Conservation (phyloP, 1,140 invertebrate genomes). For the Ridgeia piscesae region DNA sequence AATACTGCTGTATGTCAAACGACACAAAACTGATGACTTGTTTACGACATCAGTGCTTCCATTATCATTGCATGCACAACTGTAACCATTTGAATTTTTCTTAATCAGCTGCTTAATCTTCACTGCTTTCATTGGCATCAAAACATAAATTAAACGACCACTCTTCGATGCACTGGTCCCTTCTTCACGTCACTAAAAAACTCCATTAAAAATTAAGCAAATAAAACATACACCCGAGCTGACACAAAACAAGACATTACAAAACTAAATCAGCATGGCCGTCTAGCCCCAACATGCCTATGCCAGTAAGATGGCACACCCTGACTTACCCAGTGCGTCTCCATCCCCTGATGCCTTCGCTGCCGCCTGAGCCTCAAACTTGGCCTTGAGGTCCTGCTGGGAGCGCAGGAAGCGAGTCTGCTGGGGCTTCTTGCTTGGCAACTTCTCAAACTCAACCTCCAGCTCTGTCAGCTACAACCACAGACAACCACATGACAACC, state of each 20-base stretch:
- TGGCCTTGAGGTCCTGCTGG: slow-evolving; percentile 69
- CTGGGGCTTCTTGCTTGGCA: slow-evolving; percentile 68
- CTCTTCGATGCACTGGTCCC: not conserved
- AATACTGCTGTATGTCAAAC: not conserved
- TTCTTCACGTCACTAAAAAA: no score
- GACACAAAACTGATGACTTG: not conserved
- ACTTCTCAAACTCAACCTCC: slow-evolving; percentile 82
- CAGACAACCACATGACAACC: not conserved
- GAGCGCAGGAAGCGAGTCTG: slow-evolving; percentile 83
- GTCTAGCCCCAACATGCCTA: no score
- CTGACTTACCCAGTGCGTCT: not conserved
- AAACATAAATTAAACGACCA: not conserved
- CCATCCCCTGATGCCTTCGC: slow-evolving; percentile 51
- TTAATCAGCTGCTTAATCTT: not conserved
- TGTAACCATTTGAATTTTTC: not conserved
- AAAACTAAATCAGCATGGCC: no score
- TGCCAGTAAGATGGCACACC: not conserved
- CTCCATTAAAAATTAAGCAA: no score
- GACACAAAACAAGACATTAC: no score
- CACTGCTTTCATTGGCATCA: not conserved
- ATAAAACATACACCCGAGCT: no score
- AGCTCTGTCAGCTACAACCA: slow-evolving; percentile 86
- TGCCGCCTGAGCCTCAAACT: slow-evolving; percentile 68
- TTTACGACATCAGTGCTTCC: not conserved
- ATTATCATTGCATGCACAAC: not conserved